Evolutionary conservation across 1,140 invertebrate genomes (phyloP), one percentile per base, ranked within the genome.

Genomic region (Pinna nobilis): DNA sequence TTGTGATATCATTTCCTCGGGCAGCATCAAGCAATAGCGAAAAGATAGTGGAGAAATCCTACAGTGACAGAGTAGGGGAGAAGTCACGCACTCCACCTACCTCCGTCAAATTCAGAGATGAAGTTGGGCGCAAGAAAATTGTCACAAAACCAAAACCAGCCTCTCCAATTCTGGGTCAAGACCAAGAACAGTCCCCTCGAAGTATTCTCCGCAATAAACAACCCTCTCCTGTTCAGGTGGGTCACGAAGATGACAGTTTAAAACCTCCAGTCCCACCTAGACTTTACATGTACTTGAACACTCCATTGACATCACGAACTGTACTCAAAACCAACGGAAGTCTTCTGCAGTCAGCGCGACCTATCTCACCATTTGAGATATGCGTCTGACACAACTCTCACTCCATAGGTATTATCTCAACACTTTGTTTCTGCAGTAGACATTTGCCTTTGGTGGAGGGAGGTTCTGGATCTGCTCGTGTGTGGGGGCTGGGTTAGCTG

Each of bases 1-100:
- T 59, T 59, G 55, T 59, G 6, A 59, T 59, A n/a, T 30, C 33
- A 59, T 59, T 33, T 59, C 55, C 55, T 59, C 55, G n/a, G n/a
- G n/a, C n/a, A n/a, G n/a, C n/a, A n/a, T n/a, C n/a, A n/a, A n/a
- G n/a, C n/a, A n/a, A n/a, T n/a, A n/a, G n/a, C n/a, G n/a, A n/a
- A n/a, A n/a, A 30, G 6, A 59, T 59, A 33, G 30, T 59, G 32
- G 15, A 18, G 20, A 9, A 35, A 13, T 33, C 33, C 33, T 33
- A 18, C 15, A 33, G n/a, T 35, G 30, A 59, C 15, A 59, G 37
- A 18, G 30, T 25, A n/a, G 30, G 30, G 1, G 55, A 59, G 33
- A 35, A 35, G 55, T 35, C 30, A 15, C 33, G 55, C 18, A 32
- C 30, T 59, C 37, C 30, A 20, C 37, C 55, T 33, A 30, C 55